These are phyloP conservation scores for Drosophila stalkeri DNA, from an alignment of 2,888 invertebrate genomes.

Conservation along the genomic window DNA sequence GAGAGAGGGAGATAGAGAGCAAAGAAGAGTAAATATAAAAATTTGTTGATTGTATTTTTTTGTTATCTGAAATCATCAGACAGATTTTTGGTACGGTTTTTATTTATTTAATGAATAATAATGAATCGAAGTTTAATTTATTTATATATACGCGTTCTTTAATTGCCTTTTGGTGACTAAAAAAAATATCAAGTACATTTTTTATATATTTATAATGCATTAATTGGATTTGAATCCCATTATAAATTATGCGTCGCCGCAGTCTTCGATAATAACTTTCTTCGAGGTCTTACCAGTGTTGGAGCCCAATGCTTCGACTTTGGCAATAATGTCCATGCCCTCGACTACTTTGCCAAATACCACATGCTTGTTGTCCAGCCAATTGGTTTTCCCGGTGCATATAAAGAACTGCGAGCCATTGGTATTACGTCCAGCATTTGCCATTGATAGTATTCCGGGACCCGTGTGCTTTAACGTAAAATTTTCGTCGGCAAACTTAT, in stretches of 20 bases:
- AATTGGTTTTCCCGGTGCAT: conserved; percentile 94
- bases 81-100: background rate
- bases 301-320: conserved; percentile 92
- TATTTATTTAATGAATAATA: background rate
- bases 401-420: conserved; percentile 99
- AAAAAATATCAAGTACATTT: background rate
- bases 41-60: background rate
- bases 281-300: conserved; percentile 93
- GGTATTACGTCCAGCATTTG: conserved; percentile 97
- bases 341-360: conserved; percentile 95
- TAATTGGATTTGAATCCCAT: background rate
- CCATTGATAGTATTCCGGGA: conserved; percentile 96
- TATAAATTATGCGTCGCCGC: conserved; percentile 90
- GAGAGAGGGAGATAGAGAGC: too few relatives aligned
- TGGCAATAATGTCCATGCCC: conserved; percentile 95
- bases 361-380: conserved; percentile 88
- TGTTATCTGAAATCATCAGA: background rate
- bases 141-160: background rate
- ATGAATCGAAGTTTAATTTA: background rate
- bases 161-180: background rate
- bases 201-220: background rate
- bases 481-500: conserved; percentile 98
- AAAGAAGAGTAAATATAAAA: background rate
- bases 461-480: conserved; percentile 96
- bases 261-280: conserved; percentile 91